Evolutionary conservation across 2,888 invertebrate species (phyloP), one percentile per base, ranked within the genome.

Genomic region (Ischnura elegans): DNA sequence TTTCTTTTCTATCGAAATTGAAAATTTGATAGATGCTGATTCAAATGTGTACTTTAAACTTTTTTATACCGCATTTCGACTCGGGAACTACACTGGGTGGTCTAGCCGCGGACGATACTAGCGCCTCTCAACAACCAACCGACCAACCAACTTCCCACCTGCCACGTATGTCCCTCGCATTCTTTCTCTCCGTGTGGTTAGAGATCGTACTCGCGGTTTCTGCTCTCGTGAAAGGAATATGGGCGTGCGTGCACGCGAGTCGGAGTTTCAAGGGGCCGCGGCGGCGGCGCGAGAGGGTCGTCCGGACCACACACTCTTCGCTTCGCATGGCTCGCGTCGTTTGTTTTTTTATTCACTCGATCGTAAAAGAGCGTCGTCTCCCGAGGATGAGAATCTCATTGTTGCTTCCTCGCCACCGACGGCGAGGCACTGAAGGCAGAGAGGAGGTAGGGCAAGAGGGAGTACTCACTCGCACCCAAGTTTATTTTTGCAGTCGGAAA

Each of bases 351-450:
- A 36, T 76, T 36, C 36, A 76, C 25, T 29, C 29, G 36, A 36
- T 76, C 76, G 76, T 76, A 76, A 76, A 76, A 76, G 25, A 76
- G 76, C 0, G 16, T 29, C 76, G 29, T 76, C 76, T 76, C 29
- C 76, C 29, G 13, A 51, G 76, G 36, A 36, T n/a, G 76, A 29
- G 76, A n/a, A 76, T 76, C 76, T 76, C 76, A 76, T 76, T 76
- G 36, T 76, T 76, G 36, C 76, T 36, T 36, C 76, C 36, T 36
- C 76, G 76, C 61, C 61, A 61, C 76, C 13, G 76, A 76, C 76
- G 36, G 36, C 21, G 36, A 29, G 29, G 13, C 8, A 76, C 1
- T 8, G 36, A 36, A 16, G 16, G 76, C 0, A 13, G n/a, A n/a
- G n/a, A n/a, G n/a, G n/a, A n/a, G n/a, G n/a, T n/a, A n/a, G n/a